Evolutionary conservation across 35 echinoderm and acorn worm species (phyloP), one percentile per base, ranked within the genome.

Genomic region (Apostichopus californicus): DNA sequence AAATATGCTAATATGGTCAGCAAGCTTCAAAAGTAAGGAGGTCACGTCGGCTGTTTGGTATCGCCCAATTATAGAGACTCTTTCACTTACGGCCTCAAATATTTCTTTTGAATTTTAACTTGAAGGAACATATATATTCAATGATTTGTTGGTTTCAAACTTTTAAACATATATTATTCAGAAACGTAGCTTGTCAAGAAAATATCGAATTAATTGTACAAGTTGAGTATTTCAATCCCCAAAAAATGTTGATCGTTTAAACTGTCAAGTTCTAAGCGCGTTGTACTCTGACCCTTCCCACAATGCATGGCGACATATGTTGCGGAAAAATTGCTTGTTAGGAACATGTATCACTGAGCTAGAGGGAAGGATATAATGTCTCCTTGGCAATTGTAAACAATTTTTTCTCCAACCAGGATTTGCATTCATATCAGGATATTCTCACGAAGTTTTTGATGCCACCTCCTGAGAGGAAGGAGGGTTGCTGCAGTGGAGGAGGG

Each of bases 311-410:
- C 23, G 17, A 56, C 57, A 58, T 56, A 85, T 85, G 81, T 85
- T 85, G 81, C 81, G 81, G 81, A 85, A 85, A 85, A 85, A 85
- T 85, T 55, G 81, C 81, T 85, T 85, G 81, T n/a, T 85, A 23
- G 57, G 81, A 85, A 85, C 81, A 85, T 85, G 81, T 85, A 85
- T 55, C 55, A 61, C 55, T n/a, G 8, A 59, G 55, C 5, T 59
- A 85, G 57, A 85, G 17, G 18, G 12, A 22, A 7, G 55, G 81
- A 85, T 85, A 85, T 56, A 85, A 58, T 85, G 81, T 85, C 81
- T 85, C 81, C 81, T 85, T 59, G 81, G 81, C 81, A 85, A 59
- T 85, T 85, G 81, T 85, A 85, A 85, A 85, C 81, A 85, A 85
- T 85, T 59, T 85, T 85, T 4, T 54, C 55, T 58, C 56, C 8